Percentiles rank a stretch among this genome's conserved stretches.
These are phyloP conservation scores for Brachionus rotundiformis DNA, from an alignment of 1,140 invertebrate genomes.

Conservation along the genomic window DNA sequence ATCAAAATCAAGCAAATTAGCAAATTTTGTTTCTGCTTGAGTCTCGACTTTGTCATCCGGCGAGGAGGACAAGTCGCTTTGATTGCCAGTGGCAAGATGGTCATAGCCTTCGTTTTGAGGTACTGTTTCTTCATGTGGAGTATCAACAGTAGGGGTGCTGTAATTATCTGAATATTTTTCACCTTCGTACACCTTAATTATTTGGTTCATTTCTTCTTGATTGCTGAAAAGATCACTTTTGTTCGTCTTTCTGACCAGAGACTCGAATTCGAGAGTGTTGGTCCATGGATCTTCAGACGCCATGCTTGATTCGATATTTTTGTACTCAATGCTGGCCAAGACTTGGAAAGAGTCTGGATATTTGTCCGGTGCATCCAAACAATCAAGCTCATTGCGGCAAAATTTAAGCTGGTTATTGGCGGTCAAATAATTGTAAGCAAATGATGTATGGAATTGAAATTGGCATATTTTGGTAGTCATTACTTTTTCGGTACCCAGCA, in stretches of 20 bases:
- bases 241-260: not conserved
- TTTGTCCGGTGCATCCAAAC: conserved; percentile 46
- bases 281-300: conserved; percentile 27
- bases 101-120: conserved; percentile 1
- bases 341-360: conserved; percentile 43
- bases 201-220: conserved; percentile 11
- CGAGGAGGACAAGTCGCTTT: not conserved
- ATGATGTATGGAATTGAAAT: conserved; percentile 50
- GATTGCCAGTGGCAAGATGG: not conserved
- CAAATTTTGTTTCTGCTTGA: not conserved
- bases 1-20: conserved; percentile 30
- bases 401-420: conserved; percentile 1
- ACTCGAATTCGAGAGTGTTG: conserved; percentile 33
- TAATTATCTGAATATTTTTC: conserved; percentile 7
- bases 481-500: conserved; percentile 46
- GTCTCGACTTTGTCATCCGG: not conserved
- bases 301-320: conserved; percentile 25
- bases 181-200: not conserved
- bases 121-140: not conserved
- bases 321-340: not conserved
- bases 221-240: not conserved
- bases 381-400: not conserved
- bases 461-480: conserved; percentile 41
- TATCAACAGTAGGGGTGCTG: not conserved
- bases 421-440: conserved; percentile 19